Evolutionary conservation across 2,888 invertebrate species (phyloP), one percentile per base, ranked within the genome.

Genomic region (Epirrita christyi): DNA sequence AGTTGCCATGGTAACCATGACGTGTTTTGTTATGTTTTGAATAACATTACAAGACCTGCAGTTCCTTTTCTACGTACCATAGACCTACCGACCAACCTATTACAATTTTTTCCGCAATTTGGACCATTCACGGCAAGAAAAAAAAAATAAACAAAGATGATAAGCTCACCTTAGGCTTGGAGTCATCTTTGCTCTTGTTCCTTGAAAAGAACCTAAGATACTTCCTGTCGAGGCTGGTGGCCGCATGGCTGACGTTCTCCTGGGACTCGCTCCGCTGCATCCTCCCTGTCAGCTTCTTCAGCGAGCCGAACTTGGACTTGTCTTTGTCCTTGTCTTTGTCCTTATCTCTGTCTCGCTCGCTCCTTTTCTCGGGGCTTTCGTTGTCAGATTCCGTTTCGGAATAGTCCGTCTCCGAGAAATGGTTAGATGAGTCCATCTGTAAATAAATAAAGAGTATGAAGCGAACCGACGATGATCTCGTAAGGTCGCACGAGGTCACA

Each of bases 211-310:
- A 91, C 50, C 92, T 62, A 55, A 92, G 85, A 70, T 94, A 96
- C 86, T 96, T 96, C 71, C 96, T 80, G 80, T 96, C 96, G 59
- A 96, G 92, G 76, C 95, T 95, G 36, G 95, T 93, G 61, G 85
- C 74, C 8, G 81, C 67, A 63, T 78, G 86, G 59, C 75, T 70
- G 7, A 93, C 93, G 66, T 87, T 85, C 73, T 93, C 93, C 59
- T 76, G 75, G 48, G 86, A 83, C 71, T 88, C 86, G 71, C 80
- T 88, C 67, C 81, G 80, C 58, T 84, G 85, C 79, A 92, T 87
- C 55, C 92, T 85, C 21, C 84, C 67, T 70, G 83, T 64, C 56
- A 77, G 56, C 47, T 78, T 78, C 71, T 74, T 76, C 46, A 78
- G 59, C n/a, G 78, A 78, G 0, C 78, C 78, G 62, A 78, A 78